Percentiles rank a stretch among this genome's conserved stretches.
These are phyloP conservation scores for Chelonus formosanus DNA, from an alignment of 2,888 invertebrate genomes.

Conservation along the genomic window DNA sequence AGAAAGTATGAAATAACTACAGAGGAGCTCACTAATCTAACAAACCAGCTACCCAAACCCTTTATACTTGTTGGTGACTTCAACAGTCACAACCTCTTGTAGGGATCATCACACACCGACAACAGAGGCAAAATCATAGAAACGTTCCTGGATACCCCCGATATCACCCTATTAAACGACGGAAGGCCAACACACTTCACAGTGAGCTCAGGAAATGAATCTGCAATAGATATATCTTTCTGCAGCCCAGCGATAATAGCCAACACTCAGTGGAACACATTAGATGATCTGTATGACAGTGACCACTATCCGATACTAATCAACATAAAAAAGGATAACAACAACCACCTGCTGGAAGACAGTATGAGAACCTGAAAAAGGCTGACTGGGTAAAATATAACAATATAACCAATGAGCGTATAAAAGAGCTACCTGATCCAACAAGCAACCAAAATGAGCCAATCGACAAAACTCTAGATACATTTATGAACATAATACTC, in stretches of 20 bases:
- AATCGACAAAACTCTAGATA: neutral
- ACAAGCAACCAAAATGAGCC: neutral
- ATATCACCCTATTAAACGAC: no score
- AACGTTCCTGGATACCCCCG: constrained; percentile 27
- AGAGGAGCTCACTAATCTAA: constrained; percentile 24
- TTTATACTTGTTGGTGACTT: constrained; percentile 45
- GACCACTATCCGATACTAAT: constrained; percentile 38
- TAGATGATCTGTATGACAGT: constrained; percentile 21
- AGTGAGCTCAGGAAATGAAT: no score
- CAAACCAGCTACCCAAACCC: constrained; percentile 42
- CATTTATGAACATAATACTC: neutral
- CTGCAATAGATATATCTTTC: no score
- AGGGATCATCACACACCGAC: constrained; percentile 38
- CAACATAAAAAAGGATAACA: neutral
- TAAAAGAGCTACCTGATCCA: neutral
- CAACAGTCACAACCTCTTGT: constrained; percentile 40
- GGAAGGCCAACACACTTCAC: no score
- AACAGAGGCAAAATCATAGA: constrained; percentile 18
- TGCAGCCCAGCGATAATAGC: no score
- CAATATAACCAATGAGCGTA: neutral
- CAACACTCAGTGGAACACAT: no score
- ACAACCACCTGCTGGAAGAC: neutral
- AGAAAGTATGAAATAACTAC: constrained; percentile 22
- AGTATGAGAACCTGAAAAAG: constrained; percentile 30
- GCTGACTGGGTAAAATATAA: constrained; percentile 31